Evolutionary conservation across 1,140 invertebrate species (phyloP).

Genomic region (Zaprionus nigranus): DNA sequence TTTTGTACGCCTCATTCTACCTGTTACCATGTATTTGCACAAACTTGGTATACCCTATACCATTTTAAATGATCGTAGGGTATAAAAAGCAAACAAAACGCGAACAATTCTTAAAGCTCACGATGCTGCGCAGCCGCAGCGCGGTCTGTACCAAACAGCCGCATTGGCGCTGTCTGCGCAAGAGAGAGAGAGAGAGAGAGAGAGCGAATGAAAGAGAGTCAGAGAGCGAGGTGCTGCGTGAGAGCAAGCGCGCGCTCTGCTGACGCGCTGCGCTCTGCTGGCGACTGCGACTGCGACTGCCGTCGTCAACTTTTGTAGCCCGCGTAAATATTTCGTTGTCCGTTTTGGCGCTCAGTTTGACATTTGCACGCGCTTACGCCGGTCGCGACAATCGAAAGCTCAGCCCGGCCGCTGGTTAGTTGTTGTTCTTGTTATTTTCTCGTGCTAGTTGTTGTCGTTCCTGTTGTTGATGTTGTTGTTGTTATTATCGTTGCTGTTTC

Average conservation of each 20-base stretch:
- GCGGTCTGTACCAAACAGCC: constrained; percentile 16
- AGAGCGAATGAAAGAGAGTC: constrained; percentile 9
- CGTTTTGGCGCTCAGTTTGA: constrained; percentile 78
- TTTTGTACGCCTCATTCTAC: neutral
- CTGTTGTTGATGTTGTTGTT: constrained; percentile 9
- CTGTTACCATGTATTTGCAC: neutral
- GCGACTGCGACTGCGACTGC: constrained; percentile 4
- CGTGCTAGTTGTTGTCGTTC: constrained; percentile 6
- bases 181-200: constrained; percentile 1
- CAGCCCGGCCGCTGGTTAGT: constrained; percentile 41
- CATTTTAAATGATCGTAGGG: neutral
- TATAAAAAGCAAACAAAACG: constrained; percentile 28
- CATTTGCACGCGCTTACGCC: constrained; percentile 77
- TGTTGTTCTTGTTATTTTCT: constrained; percentile 9
- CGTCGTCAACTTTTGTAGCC: constrained; percentile 4
- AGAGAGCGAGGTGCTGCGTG: neutral
- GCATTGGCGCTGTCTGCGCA: constrained; percentile 15
- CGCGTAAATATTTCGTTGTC: constrained; percentile 47
- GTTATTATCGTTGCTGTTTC: constrained; percentile 37
- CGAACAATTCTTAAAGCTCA: constrained; percentile 55
- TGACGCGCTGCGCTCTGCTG: neutral
- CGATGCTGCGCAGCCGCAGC: constrained; percentile 44
- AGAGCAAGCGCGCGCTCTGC: constrained; percentile 14
- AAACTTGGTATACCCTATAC: neutral
- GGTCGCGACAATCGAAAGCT: constrained; percentile 53